Percentiles rank a stretch among this genome's conserved stretches.
phyloP scores from a whole-genome alignment of 1,140 invertebrate species.

The Carcinoscorpius rotundicauda region DNA sequence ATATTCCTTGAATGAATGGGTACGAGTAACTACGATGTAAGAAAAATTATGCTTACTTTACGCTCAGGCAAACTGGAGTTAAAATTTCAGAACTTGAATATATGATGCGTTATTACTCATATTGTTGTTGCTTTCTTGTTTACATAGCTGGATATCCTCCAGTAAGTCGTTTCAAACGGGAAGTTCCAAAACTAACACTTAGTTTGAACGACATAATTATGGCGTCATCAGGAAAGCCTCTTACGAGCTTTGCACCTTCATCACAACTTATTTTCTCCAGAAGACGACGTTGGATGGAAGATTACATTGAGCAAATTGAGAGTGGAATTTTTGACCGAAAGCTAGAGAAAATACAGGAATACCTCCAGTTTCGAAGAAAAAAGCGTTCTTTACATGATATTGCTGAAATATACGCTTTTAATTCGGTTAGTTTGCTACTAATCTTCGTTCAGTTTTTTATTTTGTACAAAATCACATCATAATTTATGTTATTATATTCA shows the following conservation, averaged over 20 bases:
- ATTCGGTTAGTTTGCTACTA: slow-evolving; percentile 6
- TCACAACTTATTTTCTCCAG: slow-evolving; percentile 10
- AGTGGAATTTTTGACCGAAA: slow-evolving; percentile 13
- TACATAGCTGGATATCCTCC: neutral
- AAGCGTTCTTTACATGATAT: slow-evolving; percentile 11
- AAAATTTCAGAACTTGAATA: slow-evolving; percentile 2
- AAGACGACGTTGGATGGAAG: slow-evolving; percentile 15
- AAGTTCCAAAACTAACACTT: slow-evolving; percentile 2
- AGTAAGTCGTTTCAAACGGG: neutral
- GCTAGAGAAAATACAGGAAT: slow-evolving; percentile 6
- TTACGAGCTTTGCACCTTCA: neutral
- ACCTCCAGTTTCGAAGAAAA: slow-evolving; percentile 7
- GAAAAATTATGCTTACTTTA: too few relatives aligned
- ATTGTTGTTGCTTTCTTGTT: neutral
- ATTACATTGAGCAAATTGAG: slow-evolving; percentile 12
- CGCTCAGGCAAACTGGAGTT: too few relatives aligned
- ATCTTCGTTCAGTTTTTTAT: too few relatives aligned
- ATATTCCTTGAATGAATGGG: too few relatives aligned
- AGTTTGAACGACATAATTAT: neutral
- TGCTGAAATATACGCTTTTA: slow-evolving; percentile 16
- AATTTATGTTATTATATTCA: neutral
- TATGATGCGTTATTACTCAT: neutral
- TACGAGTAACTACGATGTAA: too few relatives aligned
- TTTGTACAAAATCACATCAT: too few relatives aligned
- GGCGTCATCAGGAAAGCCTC: neutral